Conservation (phyloP, 2,113 vertebrate genomes). For the Vanacampus margaritifer region DNA sequence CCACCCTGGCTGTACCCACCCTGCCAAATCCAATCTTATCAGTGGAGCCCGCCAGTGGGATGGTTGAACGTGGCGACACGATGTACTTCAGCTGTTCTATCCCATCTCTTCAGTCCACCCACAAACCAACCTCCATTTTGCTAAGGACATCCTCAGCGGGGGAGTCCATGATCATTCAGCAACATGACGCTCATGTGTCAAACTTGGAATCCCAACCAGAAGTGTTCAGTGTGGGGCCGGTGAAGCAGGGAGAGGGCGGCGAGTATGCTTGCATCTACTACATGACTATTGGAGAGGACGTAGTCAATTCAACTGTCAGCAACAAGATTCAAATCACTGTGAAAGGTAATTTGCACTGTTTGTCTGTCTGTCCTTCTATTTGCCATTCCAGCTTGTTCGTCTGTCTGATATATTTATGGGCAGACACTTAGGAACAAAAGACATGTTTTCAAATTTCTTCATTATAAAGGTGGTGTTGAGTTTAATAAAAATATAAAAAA, state of each 20-base stretch:
- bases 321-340: conserved; percentile 47
- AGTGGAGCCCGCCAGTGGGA: conserved; percentile 41
- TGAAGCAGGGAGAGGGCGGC: conserved; percentile 45
- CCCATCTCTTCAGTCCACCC: conserved; percentile 16
- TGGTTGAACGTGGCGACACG: conserved; percentile 41
- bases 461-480: too few relatives aligned
- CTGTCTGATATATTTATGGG: too few relatives aligned
- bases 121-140: conserved; percentile 27
- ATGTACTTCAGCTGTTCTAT: conserved; percentile 52
- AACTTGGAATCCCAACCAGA: conserved; percentile 24
- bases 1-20: conserved; percentile 2
- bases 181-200: conserved; percentile 18
- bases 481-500: too few relatives aligned
- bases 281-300: conserved; percentile 2
- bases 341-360: conserved; percentile 36
- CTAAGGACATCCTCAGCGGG: conserved; percentile 13
- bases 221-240: conserved; percentile 59
- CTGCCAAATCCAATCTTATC: conserved; percentile 46
- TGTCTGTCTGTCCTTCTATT: not conserved
- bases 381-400: too few relatives aligned
- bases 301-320: conserved; percentile 61
- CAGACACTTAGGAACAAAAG: too few relatives aligned
- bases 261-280: conserved; percentile 67
- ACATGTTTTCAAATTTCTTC: too few relatives aligned
- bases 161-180: conserved; percentile 7